phyloP scores from a whole-genome alignment of 2,797 vertebrate species.

The Australoheros facetus region DNA sequence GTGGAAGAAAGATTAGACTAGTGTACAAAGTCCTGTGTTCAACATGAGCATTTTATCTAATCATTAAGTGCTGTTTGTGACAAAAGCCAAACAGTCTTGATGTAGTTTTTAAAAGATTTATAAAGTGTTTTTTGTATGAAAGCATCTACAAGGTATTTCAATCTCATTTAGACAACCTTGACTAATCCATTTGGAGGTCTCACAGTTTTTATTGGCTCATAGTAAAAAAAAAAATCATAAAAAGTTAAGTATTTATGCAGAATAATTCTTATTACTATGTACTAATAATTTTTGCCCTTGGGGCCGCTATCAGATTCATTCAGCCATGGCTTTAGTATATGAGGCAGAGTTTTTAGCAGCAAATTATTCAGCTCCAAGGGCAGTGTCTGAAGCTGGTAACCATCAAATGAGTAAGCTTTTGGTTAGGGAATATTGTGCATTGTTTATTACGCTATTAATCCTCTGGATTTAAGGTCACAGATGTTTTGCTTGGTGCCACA shows the following conservation, averaged over 20 bases:
- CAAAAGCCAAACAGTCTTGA: neutral
- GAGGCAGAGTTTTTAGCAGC: neutral
- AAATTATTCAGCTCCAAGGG: constrained; percentile 1
- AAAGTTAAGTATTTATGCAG: neutral
- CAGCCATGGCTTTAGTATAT: neutral
- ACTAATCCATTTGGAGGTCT: neutral
- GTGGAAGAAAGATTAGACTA: neutral
- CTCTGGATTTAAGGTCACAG: neutral
- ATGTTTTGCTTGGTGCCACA: neutral
- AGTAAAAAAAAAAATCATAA: neutral
- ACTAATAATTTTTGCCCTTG: neutral
- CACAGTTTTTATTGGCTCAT: neutral
- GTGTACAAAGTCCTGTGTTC: neutral
- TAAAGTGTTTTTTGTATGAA: neutral
- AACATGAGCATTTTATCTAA: no score
- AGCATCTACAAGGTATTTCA: neutral
- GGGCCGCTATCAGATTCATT: neutral
- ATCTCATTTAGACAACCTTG: neutral
- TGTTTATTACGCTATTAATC: neutral
- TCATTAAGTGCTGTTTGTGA: no score
- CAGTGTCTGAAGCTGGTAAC: constrained; percentile 1
- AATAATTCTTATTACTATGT: neutral
- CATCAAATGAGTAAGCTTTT: constrained; percentile 1
- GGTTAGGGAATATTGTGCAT: neutral
- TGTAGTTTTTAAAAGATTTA: neutral